Evolutionary conservation across 2,797 vertebrate genomes (phyloP).

Genomic region (Miichthys miiuy): DNA sequence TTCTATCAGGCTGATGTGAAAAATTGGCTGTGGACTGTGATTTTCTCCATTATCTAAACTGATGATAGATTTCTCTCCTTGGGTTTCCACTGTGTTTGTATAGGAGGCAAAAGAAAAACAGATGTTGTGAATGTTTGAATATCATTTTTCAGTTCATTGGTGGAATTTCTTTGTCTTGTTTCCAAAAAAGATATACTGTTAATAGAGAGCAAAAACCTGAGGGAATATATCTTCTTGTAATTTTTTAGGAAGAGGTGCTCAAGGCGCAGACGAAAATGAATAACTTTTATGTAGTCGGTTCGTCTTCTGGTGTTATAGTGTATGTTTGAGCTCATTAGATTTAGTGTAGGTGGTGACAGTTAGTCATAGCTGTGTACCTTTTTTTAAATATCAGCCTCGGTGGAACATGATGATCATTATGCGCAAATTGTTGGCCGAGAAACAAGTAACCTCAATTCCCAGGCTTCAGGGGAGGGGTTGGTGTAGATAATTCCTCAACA

Average conservation of each 20-base stretch:
- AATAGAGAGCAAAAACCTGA: conserved; percentile 54
- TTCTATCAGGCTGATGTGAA: conserved; percentile 81
- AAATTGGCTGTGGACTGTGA: conserved; percentile 76
- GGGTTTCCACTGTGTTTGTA: conserved; percentile 69
- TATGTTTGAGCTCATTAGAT: conserved; percentile 64
- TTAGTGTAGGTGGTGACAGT: conserved; percentile 69
- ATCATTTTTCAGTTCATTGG: conserved; percentile 75
- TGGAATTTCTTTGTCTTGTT: conserved; percentile 48
- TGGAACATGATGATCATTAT: conserved; percentile 67
- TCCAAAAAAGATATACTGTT: conserved; percentile 68
- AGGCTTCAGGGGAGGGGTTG: conserved; percentile 34
- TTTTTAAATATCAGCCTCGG: conserved; percentile 42
- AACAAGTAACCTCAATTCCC: conserved; percentile 71
- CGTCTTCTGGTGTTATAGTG: conserved; percentile 55
- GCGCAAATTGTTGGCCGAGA: conserved; percentile 59
- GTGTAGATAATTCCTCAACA: conserved; percentile 63
- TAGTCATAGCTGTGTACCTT: conserved; percentile 63
- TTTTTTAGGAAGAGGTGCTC: conserved; percentile 47
- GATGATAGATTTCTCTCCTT: conserved; percentile 80
- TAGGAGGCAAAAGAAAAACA: conserved; percentile 81
- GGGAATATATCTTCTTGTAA: conserved; percentile 42
- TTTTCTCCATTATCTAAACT: conserved; percentile 79
- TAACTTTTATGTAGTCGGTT: conserved; percentile 56
- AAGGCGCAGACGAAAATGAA: conserved; percentile 53
- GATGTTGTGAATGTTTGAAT: conserved; percentile 79